Evolutionary conservation across 2,888 invertebrate genomes (phyloP), one percentile per base, ranked within the genome.

Genomic region (Creontiades dilutus): DNA sequence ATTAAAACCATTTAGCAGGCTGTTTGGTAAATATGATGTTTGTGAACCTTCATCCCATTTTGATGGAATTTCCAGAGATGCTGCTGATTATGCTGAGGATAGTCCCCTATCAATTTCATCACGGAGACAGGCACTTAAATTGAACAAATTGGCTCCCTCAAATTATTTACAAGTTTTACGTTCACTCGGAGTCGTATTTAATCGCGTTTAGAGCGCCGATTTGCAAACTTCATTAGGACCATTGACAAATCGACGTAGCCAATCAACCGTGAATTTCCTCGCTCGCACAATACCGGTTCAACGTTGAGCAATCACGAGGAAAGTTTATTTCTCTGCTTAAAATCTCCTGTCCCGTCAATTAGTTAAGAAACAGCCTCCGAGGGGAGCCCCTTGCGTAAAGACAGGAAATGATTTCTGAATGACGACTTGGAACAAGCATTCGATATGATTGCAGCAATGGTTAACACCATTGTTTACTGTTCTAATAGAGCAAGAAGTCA

Each of bases 311-410:
- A 68, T 19, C 19, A 3, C 68, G 23, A 68, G 68, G 23, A 23
- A 27, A 68, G 68, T 68, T 68, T 68, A 68, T 68, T 68, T 68
- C 23, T 27, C 19, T n/a, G 5, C n/a, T 16, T n/a, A 57, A 57
- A 57, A 57, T 57, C 52, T 57, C 16, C n/a, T 57, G 57, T 16
- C 14, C 57, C n/a, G 57, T n/a, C 57, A 81, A 81, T 81, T 81
- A 81, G 47, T 28, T 14, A 16, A 28, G 81, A 81, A 47, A 81
- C 57, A 14, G n/a, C n/a, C 57, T 81, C 47, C 16, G 47, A n/a
- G 76, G 81, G 81, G 81, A 47, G 81, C 47, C 14, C 47, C 81
- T 81, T 81, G 47, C 81, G 81, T 47, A 81, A 80, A 48, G 47
- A 14, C 12, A 81, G 81, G 19, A 55, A 84, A 84, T 84, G 84